These are phyloP conservation scores for Anodontia alba DNA, from an alignment of 2,888 invertebrate species.

Conservation along the genomic window DNA sequence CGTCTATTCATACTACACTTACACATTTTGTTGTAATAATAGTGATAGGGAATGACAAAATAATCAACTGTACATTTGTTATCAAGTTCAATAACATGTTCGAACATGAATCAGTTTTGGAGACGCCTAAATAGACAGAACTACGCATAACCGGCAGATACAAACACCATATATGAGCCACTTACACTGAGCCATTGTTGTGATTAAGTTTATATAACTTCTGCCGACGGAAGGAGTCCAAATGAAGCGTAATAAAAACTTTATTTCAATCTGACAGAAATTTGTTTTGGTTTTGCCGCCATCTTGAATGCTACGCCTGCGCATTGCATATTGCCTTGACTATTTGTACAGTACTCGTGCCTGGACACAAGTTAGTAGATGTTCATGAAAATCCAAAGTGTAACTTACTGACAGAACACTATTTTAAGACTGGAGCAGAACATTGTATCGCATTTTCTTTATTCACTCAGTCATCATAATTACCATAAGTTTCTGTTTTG, in stretches of 20 bases:
- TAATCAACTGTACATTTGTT: too few relatives aligned
- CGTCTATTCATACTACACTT: background rate
- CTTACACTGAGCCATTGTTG: background rate
- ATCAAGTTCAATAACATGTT: background rate
- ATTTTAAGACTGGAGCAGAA: too few relatives aligned
- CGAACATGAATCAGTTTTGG: background rate
- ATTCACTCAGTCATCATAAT: too few relatives aligned
- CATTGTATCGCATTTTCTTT: too few relatives aligned
- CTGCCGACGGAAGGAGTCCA: background rate
- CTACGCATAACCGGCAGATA: background rate
- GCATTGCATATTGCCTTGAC: background rate
- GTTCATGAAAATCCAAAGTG: too few relatives aligned
- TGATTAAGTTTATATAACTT: background rate
- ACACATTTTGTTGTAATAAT: background rate
- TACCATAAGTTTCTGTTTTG: too few relatives aligned
- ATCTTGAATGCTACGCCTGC: slow-evolving; percentile 23
- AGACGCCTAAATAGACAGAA: background rate
- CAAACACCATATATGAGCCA: background rate
- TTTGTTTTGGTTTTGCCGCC: slow-evolving; percentile 41
- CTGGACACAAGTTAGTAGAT: too few relatives aligned
- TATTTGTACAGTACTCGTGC: background rate
- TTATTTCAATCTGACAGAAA: background rate
- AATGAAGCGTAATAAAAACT: background rate
- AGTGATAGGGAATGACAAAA: background rate
- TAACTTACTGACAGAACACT: too few relatives aligned